Conservation (phyloP, 2,888 invertebrate genomes). For the Eretmocerus hayati region DNA sequence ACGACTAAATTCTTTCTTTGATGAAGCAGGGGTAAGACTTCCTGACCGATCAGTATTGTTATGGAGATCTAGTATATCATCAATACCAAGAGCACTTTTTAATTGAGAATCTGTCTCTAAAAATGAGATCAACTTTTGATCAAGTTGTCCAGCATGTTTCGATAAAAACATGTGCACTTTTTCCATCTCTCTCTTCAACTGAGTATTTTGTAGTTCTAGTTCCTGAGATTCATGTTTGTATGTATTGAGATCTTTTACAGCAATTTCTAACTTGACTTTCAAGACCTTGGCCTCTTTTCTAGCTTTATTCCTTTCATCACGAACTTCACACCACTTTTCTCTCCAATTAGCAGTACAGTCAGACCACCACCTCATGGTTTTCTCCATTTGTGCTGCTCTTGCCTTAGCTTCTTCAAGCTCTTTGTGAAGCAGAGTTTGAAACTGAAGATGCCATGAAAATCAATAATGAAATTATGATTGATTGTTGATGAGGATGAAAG, state of each 20-base stretch:
- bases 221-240: conserved; percentile 75
- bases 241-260: conserved; percentile 67
- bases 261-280: conserved; percentile 70
- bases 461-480: background rate
- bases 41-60: conserved; percentile 31
- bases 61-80: conserved; percentile 35
- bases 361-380: conserved; percentile 99
- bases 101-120: conserved; percentile 40
- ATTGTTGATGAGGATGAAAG: no score
- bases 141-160: conserved; percentile 66
- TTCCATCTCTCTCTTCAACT: conserved; percentile 74
- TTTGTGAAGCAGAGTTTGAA: conserved; percentile 58
- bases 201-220: conserved; percentile 67
- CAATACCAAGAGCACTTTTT: conserved; percentile 35
- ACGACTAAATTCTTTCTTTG: conserved; percentile 20
- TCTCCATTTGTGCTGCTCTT: conserved; percentile 96
- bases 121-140: conserved; percentile 46
- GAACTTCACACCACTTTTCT: conserved; percentile 91
- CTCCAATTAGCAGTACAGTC: conserved; percentile 96
- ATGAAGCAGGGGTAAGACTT: conserved; percentile 6
- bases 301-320: conserved; percentile 88
- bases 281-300: conserved; percentile 82
- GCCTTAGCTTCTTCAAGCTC: conserved; percentile 93
- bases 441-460: background rate
- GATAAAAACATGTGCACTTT: conserved; percentile 63